phyloP scores from a whole-genome alignment of 2,888 invertebrate genomes.

The Noctua comes region DNA sequence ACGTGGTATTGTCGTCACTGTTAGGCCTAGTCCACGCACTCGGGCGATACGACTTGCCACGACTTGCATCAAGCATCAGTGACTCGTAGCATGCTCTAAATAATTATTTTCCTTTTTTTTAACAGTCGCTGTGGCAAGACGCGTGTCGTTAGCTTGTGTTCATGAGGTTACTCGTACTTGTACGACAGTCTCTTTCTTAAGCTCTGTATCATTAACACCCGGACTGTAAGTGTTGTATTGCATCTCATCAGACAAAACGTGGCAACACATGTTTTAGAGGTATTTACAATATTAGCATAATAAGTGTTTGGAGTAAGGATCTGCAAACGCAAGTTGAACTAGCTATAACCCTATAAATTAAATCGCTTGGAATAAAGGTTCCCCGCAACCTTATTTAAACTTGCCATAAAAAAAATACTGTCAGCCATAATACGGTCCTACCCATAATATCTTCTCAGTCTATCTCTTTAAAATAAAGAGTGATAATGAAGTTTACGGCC shows the following conservation, averaged over 20 bases:
- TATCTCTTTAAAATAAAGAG: constrained; percentile 47
- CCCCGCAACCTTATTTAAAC: constrained; percentile 21
- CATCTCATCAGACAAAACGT: not conserved
- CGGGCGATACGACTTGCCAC: not conserved
- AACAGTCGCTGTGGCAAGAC: not conserved
- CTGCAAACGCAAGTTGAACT: not conserved
- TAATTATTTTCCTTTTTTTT: no score
- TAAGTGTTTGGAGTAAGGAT: no score
- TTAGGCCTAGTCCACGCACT: not conserved
- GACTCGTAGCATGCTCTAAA: no score
- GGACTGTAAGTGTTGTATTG: not conserved
- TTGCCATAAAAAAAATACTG: constrained; percentile 32
- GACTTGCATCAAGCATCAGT: not conserved
- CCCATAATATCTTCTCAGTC: constrained; percentile 24
- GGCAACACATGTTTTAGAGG: not conserved
- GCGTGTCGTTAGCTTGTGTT: not conserved
- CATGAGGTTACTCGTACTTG: not conserved
- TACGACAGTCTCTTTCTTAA: not conserved
- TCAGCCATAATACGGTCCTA: constrained; percentile 7
- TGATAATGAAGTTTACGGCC: constrained; percentile 64
- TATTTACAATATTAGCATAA: not conserved
- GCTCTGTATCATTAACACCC: no score
- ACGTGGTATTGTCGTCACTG: not conserved
- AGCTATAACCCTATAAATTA: constrained; percentile 4
- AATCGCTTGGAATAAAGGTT: constrained; percentile 14